Percentiles rank a stretch among this genome's conserved stretches.
phyloP scores from a whole-genome alignment of 2,113 vertebrate genomes.

The Lamprotornis superbus region DNA sequence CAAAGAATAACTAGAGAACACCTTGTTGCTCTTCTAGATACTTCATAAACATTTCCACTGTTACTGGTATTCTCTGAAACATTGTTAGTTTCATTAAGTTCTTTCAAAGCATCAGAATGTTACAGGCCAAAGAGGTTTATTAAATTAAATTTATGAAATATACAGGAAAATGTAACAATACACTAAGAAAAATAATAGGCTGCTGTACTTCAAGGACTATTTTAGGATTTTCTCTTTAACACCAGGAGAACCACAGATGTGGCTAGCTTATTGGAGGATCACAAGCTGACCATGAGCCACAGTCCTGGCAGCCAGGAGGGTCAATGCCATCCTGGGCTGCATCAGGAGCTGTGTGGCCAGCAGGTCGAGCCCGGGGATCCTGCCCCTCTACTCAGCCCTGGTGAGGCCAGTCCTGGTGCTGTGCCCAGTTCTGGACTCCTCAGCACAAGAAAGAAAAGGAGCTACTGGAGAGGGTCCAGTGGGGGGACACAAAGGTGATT shows the following conservation, averaged over 20 bases:
- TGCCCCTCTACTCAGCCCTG: background rate
- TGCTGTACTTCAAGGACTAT: background rate
- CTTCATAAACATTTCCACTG: background rate
- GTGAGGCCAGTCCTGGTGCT: background rate
- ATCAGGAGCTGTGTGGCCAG: background rate
- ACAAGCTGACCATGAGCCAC: background rate
- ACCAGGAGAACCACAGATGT: background rate
- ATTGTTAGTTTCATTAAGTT: background rate
- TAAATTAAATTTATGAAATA: background rate
- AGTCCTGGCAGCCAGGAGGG: background rate
- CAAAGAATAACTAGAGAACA: background rate
- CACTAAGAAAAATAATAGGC: background rate
- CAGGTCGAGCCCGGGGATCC: fast-evolving
- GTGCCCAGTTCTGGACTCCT: background rate
- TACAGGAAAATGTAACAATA: background rate
- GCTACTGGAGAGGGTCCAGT: background rate
- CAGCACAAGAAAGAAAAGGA: background rate
- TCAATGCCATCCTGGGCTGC: background rate
- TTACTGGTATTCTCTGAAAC: background rate
- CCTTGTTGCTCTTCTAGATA: background rate
- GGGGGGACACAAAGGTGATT: background rate
- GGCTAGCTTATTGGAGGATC: background rate
- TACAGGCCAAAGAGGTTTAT: background rate
- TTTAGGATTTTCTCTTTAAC: background rate
- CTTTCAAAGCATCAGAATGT: background rate